Evolutionary conservation across 2,888 invertebrate species (phyloP).

Genomic region (Athripsodes cinereus): DNA sequence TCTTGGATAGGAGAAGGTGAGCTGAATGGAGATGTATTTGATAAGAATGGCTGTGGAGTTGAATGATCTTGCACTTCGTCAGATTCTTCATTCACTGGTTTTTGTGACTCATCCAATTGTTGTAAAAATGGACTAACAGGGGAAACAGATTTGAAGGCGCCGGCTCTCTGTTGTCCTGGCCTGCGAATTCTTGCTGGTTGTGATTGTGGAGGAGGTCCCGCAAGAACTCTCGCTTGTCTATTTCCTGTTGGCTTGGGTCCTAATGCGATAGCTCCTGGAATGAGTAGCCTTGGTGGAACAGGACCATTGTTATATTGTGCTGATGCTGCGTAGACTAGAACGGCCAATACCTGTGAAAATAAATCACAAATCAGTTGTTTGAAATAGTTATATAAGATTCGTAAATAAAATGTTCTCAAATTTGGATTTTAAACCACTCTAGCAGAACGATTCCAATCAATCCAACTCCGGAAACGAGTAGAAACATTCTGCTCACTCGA

Average conservation of each 20-base stretch:
- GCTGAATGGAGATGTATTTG: conserved; percentile 37
- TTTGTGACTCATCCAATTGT: conserved; percentile 49
- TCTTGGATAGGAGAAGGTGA: conserved; percentile 37
- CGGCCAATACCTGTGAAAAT: conserved; percentile 43
- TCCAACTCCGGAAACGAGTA: no score
- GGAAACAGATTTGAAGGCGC: conserved; percentile 45
- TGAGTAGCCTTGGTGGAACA: conserved; percentile 57
- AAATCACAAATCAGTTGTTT: not conserved
- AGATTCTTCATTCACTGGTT: conserved; percentile 63
- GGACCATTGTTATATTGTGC: conserved; percentile 49
- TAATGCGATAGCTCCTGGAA: conserved; percentile 57
- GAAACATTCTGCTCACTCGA: no score
- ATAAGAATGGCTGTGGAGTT: conserved; percentile 36
- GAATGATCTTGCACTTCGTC: conserved; percentile 56
- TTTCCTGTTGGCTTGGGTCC: conserved; percentile 36
- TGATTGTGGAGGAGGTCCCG: conserved; percentile 33
- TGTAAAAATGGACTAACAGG: conserved; percentile 44
- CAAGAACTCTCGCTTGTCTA: conserved; percentile 42
- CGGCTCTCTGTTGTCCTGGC: conserved; percentile 40
- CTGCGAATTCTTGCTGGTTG: conserved; percentile 38
- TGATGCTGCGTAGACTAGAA: conserved; percentile 48
- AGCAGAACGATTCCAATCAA: no score
- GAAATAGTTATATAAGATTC: no score
- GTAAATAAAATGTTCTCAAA: no score
- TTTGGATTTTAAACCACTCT: no score